Percentiles rank a stretch among this genome's conserved stretches.
Conservation (phyloP, 1,140 invertebrate genomes). For the Euschistus heros region DNA sequence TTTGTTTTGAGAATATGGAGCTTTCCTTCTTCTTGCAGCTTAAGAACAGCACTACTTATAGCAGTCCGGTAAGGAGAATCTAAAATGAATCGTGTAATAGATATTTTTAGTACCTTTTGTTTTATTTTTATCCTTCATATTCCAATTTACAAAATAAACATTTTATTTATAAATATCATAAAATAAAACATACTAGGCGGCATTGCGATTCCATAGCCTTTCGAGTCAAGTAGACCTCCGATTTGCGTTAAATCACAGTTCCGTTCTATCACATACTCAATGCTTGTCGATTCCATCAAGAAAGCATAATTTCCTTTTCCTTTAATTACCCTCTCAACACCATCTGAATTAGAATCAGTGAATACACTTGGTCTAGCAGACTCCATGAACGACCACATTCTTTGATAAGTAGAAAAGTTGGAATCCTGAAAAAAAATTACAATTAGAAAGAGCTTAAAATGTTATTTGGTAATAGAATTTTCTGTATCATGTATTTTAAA, state of each 20-base stretch:
- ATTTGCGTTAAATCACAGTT: constrained; percentile 86
- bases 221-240: constrained; percentile 79
- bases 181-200: constrained; percentile 57
- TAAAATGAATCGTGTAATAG: constrained; percentile 37
- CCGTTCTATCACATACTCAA: constrained; percentile 82
- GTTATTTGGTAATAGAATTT: neutral
- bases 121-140: neutral
- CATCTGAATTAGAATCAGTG: constrained; percentile 71
- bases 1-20: constrained; percentile 83
- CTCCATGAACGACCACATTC: constrained; percentile 91
- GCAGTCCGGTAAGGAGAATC: constrained; percentile 77
- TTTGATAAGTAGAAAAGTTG: constrained; percentile 80
- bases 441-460: neutral
- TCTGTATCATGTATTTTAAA: neutral
- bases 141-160: neutral
- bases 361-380: constrained; percentile 73
- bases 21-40: constrained; percentile 86
- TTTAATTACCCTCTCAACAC: constrained; percentile 71
- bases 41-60: constrained; percentile 77
- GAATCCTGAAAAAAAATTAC: constrained; percentile 58
- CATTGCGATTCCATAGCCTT: constrained; percentile 88
- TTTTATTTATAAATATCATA: neutral
- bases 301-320: constrained; percentile 82
- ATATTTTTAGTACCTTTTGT: neutral
- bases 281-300: constrained; percentile 86